phyloP scores from a whole-genome alignment of 2,797 vertebrate genomes.

The Danio kyathit region DNA sequence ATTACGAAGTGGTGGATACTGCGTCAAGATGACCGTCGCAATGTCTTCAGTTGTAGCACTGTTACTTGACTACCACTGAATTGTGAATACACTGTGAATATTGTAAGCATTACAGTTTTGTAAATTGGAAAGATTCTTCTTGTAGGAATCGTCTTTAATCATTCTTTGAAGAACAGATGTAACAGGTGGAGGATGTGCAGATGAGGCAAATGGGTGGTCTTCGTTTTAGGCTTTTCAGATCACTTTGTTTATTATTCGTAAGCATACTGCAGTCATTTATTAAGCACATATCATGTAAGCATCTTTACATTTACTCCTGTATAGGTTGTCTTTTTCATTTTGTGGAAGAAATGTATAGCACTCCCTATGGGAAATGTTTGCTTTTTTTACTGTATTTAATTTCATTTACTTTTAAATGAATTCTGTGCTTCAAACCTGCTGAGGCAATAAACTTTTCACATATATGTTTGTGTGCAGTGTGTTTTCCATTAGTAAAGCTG shows the following conservation, averaged over 20 bases:
- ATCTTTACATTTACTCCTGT: constrained; percentile 32
- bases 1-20: not conserved
- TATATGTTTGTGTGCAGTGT: constrained; percentile 18
- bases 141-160: not conserved
- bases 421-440: constrained; percentile 23
- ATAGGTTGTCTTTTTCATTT: constrained; percentile 43
- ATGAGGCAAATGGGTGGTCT: not conserved
- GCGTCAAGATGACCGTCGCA: not conserved
- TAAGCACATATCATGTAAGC: constrained; percentile 5
- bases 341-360: constrained; percentile 35
- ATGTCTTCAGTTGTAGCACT: not conserved
- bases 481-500: not conserved
- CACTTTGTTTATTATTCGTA: constrained; percentile 10
- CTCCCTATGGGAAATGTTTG: constrained; percentile 62
- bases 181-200: not conserved
- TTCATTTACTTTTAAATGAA: constrained; percentile 47
- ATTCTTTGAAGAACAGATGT: constrained; percentile 12
- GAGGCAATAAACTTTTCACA: constrained; percentile 49
- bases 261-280: constrained; percentile 16
- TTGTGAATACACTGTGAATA: constrained; percentile 26
- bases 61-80: not conserved
- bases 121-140: not conserved
- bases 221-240: not conserved
- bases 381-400: constrained; percentile 54
- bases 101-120: not conserved